Evolutionary conservation across 1,140 invertebrate species (phyloP), one percentile per base, ranked within the genome.

Genomic region (Drosophila athabasca): DNA sequence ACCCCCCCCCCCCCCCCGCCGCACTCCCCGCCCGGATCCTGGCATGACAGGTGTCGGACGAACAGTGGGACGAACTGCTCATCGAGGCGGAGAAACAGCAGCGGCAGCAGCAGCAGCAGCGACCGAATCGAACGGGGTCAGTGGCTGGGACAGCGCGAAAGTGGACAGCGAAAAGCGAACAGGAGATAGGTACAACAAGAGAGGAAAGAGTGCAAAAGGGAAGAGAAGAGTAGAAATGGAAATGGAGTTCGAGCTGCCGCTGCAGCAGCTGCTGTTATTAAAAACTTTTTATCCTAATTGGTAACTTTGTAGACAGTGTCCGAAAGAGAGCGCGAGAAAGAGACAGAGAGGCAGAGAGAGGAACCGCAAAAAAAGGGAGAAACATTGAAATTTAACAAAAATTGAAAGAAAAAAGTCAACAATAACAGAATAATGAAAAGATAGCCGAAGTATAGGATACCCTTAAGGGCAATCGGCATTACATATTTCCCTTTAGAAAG

Each of bases 251-350:
- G 26, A 55, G 26, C 26, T 52, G 26, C 31, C 43, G 68, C 64
- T 52, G 43, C 48, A 55, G 50, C 61, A 71, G 74, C 65, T 77
- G 74, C 73, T 61, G 73, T 76, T 77, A 77, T 77, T 76, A 77
- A 77, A 77, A 76, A 76, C 51, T 75, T 78, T 64, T 80, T 64
- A 65, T 19, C 74, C 59, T 87, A 87, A 85, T 85, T 85, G 82
- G 60, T 61, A 88, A 88, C 83, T 88, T 88, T 83, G 79, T 68
- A 88, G 83, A 88, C 83, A 70, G 60, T 49, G 44, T 17, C 31
- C 52, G 48, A 73, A 5, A 13, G 11, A 39, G 3, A 4, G 3
- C 2, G 35, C 1, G 35, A 39, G 35, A 58, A 35, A 49, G 29
- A 22, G 11, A 5, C 0, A 13, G 11, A 5, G 11, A 13, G 11